Conservation (phyloP, 2,113 vertebrate species). For the Ochotona curzoniae region DNA sequence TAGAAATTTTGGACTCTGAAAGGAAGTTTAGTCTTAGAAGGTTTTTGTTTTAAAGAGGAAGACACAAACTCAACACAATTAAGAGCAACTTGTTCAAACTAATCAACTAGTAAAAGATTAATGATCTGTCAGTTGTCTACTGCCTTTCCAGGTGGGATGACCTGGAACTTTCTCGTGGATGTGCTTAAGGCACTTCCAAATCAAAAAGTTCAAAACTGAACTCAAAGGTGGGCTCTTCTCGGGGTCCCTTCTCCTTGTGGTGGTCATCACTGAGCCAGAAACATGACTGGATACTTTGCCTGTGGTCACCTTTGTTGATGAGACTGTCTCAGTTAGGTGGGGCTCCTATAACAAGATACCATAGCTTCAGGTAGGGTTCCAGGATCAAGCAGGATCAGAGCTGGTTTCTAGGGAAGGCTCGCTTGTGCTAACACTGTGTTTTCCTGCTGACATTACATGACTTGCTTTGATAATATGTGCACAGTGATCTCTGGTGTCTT, state of each 20-base stretch:
- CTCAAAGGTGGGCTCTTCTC: neutral
- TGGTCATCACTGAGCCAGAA: neutral
- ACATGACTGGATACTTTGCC: rapidly evolving
- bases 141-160: neutral
- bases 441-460: neutral
- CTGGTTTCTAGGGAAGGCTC: neutral
- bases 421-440: neutral
- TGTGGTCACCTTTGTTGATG: neutral
- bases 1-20: neutral
- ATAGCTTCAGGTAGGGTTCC: neutral
- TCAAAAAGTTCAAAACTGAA: neutral
- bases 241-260: neutral
- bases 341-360: neutral
- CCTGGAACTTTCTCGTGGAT: neutral
- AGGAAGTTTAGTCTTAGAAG: neutral
- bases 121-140: neutral
- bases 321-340: neutral
- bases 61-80: neutral
- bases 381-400: neutral
- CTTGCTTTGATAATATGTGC: neutral
- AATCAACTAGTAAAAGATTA: neutral
- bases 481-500: neutral
- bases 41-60: neutral
- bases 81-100: neutral
- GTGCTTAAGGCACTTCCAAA: neutral